Evolutionary conservation across 2,113 vertebrate genomes (phyloP).

Genomic region (Danio rerio): GRCz12tu NC_133197.1:17544501-17545000

Average conservation of each 20-base stretch:
- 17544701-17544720: not conserved
- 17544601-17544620: no score
- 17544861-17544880: not conserved
- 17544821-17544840: conserved; percentile 1
- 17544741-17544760: not conserved
- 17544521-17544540: no score
- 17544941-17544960: conserved; percentile 16
- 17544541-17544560: no score
- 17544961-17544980: not conserved
- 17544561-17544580: no score
- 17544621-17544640: no score
- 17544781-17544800: not conserved
- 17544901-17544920: conserved; percentile 7
- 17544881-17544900: conserved; percentile 6
- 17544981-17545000: conserved; percentile 7
- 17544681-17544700: not conserved
- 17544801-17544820: not conserved
- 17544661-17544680: not conserved
- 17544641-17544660: no score
- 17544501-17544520: no score
- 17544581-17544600: no score
- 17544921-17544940: not conserved
- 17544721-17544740: not conserved
- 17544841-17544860: not conserved
- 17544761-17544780: not conserved